These are phyloP conservation scores for Pseudorhiza aurosa DNA, from an alignment of 30 jellyfish, hydroid and myxozoan genomes.

Conservation along the genomic window DNA sequence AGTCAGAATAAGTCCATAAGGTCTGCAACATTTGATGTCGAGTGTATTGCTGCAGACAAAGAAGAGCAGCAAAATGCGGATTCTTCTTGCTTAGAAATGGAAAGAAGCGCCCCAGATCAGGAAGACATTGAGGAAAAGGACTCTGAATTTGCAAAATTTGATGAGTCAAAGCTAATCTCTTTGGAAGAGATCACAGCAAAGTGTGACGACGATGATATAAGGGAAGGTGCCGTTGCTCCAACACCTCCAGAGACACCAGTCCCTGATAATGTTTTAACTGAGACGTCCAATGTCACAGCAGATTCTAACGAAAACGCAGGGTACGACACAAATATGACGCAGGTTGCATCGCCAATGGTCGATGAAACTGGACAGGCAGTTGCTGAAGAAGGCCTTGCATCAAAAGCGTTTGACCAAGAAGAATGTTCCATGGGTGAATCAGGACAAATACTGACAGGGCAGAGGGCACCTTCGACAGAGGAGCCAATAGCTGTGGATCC, in stretches of 20 bases:
- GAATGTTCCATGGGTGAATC: too few species aligned
- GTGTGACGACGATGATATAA: conserved; percentile 52
- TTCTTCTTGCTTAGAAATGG: neutral
- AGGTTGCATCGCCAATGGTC: conserved; percentile 25
- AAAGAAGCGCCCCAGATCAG: neutral
- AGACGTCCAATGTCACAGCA: conserved; percentile 1
- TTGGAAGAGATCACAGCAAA: conserved; percentile 65
- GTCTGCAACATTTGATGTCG: too few species aligned
- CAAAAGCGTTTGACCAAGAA: neutral
- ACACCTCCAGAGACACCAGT: conserved; percentile 78
- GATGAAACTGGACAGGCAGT: neutral
- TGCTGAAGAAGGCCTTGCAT: neutral
- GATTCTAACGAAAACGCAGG: neutral
- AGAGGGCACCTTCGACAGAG: too few species aligned
- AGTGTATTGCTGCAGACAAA: neutral
- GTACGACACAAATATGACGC: neutral
- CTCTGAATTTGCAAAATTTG: conserved; percentile 39
- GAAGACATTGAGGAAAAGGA: conserved; percentile 21
- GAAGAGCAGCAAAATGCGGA: neutral
- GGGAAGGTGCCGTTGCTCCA: conserved; percentile 77
- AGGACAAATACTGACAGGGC: too few species aligned
- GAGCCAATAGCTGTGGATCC: neutral
- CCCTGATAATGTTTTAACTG: conserved; percentile 34
- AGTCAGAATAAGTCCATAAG: too few species aligned
- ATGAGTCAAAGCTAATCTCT: conserved; percentile 43